These are phyloP conservation scores for Nasonovia ribisnigri DNA, from an alignment of 2,888 invertebrate species.

Conservation along the genomic window DNA sequence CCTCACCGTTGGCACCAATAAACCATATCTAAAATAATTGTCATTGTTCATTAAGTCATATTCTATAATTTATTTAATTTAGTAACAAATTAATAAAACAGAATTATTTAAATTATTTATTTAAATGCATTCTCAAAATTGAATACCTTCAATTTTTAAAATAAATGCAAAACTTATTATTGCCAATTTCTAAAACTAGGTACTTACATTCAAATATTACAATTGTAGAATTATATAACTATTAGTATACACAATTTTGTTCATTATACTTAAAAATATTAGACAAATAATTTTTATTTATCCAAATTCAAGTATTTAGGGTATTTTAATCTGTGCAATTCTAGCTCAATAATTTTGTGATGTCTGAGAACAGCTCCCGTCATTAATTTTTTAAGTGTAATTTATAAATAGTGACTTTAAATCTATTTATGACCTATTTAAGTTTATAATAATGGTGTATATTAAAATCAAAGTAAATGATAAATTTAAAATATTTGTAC, in stretches of 20 bases:
- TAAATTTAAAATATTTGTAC: not conserved
- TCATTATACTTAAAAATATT: too few relatives aligned
- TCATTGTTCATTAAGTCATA: too few relatives aligned
- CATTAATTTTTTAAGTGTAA: not conserved
- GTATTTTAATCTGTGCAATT: not conserved
- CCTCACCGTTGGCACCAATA: constrained; percentile 90
- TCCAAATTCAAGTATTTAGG: not conserved
- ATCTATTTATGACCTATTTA: not conserved
- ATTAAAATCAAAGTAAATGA: not conserved
- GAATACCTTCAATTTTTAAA: not conserved
- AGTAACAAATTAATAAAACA: not conserved
- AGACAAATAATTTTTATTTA: not conserved
- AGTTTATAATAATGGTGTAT: not conserved
- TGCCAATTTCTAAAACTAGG: not conserved
- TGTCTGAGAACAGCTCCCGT: not conserved
- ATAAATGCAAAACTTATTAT: not conserved
- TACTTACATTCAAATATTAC: not conserved
- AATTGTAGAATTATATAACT: not conserved
- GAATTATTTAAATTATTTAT: constrained; percentile 57
- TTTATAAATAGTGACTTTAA: not conserved
- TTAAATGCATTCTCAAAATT: not conserved
- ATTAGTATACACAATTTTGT: not conserved
- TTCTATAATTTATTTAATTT: too few relatives aligned
- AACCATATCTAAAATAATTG: constrained; percentile 80
- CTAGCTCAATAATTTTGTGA: not conserved